Conservation (phyloP, 2,113 vertebrate genomes). For the Muntiacus reevesi region DNA sequence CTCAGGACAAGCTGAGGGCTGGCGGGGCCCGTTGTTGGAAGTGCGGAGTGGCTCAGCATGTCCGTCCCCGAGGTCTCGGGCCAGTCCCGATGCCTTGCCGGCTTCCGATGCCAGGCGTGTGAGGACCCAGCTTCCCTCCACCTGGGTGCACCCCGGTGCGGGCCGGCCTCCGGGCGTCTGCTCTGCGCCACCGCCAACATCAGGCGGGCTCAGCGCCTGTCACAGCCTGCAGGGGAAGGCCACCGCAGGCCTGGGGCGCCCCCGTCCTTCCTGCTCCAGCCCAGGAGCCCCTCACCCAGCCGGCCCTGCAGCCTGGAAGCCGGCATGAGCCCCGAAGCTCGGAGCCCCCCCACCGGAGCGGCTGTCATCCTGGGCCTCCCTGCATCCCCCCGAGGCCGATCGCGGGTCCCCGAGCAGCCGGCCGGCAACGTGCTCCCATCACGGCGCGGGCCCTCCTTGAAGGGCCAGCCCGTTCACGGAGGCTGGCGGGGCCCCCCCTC, state of each 20-base stretch:
- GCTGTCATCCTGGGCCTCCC: background rate
- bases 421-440: accelerated
- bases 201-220: accelerated
- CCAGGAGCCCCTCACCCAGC: background rate
- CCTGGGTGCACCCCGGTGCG: accelerated
- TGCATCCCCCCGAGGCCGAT: accelerated
- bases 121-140: accelerated
- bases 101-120: accelerated
- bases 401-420: accelerated
- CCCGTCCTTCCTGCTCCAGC: background rate
- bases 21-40: accelerated
- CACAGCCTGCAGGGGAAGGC: background rate
- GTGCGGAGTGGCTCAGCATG: accelerated
- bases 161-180: background rate
- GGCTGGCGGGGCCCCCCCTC: accelerated
- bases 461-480: accelerated
- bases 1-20: conserved; percentile 61
- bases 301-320: background rate
- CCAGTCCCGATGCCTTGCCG: accelerated
- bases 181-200: accelerated
- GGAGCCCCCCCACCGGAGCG: accelerated
- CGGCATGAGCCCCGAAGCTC: accelerated
- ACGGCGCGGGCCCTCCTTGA: accelerated
- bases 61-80: background rate
- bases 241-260: accelerated